Percentiles rank a stretch among this genome's conserved stretches.
Conservation (phyloP, 2,113 vertebrate genomes). For the Lota lota region DNA sequence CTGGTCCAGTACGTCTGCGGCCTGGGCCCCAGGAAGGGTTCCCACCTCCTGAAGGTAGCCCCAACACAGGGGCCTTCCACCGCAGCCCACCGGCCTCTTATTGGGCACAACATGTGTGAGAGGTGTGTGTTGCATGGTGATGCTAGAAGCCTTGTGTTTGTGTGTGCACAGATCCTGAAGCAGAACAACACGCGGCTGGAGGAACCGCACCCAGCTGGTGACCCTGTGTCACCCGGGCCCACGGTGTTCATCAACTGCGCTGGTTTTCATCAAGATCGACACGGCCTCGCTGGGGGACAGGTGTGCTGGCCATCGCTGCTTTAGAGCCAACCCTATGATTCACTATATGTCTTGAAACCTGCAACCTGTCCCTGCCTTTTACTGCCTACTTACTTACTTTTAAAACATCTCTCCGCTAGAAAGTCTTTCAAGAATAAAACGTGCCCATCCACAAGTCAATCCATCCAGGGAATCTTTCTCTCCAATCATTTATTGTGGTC, state of each 20-base stretch:
- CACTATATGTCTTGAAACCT: not conserved
- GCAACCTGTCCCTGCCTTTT: not conserved
- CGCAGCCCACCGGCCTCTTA: too few species aligned
- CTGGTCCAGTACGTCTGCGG: constrained; percentile 95
- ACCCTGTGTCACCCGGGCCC: constrained; percentile 99
- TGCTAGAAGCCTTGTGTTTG: not conserved
- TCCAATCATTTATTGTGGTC: too few species aligned
- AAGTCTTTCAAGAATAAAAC: too few species aligned
- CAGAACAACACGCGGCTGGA: constrained; percentile 97
- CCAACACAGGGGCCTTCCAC: too few species aligned
- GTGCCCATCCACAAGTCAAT: too few species aligned
- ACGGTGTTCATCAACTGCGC: constrained; percentile 99
- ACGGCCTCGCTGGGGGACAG: constrained; percentile 95
- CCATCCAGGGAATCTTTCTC: too few species aligned
- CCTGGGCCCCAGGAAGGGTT: constrained; percentile 91
- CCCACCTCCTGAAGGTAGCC: constrained; percentile 92
- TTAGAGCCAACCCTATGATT: not conserved
- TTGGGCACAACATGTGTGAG: too few species aligned
- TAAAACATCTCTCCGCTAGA: too few species aligned
- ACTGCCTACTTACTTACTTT: too few species aligned
- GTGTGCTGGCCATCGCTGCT: constrained; percentile 67
- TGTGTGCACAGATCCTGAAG: constrained; percentile 86
- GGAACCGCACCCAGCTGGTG: constrained; percentile 95
- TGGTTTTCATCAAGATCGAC: constrained; percentile 98
- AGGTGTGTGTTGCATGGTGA: too few species aligned